Conservation (phyloP, 2,797 vertebrate genomes). For the Cetoscarus ocellatus region DNA sequence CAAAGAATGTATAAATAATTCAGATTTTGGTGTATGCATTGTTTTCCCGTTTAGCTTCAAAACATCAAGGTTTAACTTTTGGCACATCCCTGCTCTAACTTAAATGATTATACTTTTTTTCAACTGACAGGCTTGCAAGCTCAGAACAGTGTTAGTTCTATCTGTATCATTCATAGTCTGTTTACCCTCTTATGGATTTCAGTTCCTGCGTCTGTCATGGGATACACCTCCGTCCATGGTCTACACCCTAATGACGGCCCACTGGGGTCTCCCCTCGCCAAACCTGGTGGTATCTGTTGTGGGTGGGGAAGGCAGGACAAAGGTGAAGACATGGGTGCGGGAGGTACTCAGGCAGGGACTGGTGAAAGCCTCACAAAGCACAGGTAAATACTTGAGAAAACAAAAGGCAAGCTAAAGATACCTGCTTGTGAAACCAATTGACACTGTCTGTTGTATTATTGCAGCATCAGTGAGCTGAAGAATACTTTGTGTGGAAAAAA, state of each 20-base stretch:
- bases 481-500: too few relatives aligned
- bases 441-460: background rate
- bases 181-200: conserved; percentile 13
- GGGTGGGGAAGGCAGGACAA: conserved; percentile 82
- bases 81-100: background rate
- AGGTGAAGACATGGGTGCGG: conserved; percentile 90
- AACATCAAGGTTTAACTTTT: too few relatives aligned
- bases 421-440: background rate
- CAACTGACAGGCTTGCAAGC: background rate
- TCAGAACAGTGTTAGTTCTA: background rate
- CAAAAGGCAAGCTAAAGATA: background rate
- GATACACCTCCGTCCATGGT: conserved; percentile 81
- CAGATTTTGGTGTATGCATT: too few relatives aligned
- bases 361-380: conserved; percentile 92
- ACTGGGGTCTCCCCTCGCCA: conserved; percentile 88
- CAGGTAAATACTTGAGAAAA: conserved; percentile 81
- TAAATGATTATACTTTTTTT: background rate
- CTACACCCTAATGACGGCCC: conserved; percentile 86
- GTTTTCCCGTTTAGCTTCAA: too few relatives aligned
- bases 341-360: conserved; percentile 91
- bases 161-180: background rate
- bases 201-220: conserved; percentile 93
- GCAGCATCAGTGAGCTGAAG: too few relatives aligned
- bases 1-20: too few relatives aligned
- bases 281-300: conserved; percentile 94